Percentiles rank a stretch among this genome's conserved stretches.
These are phyloP conservation scores for Solenopsis invicta DNA, from an alignment of 1,140 invertebrate genomes.

Conservation along the genomic window DNA sequence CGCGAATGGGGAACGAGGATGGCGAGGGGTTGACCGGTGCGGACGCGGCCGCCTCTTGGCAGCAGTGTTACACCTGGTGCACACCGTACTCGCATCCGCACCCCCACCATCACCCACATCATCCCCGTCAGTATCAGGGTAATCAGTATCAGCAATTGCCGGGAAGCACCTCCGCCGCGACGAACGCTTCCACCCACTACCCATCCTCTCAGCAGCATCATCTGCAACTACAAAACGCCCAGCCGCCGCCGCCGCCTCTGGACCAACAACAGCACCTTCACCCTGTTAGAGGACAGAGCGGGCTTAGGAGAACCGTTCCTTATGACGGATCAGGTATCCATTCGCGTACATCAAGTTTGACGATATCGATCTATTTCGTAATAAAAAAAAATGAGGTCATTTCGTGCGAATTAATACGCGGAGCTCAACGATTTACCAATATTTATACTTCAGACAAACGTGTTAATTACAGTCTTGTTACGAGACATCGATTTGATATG, in stretches of 20 bases:
- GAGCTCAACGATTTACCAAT: not conserved
- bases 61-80: slow-evolving; percentile 82
- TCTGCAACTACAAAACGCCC: slow-evolving; percentile 80
- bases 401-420: not conserved
- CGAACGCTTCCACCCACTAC: slow-evolving; percentile 71
- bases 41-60: slow-evolving; percentile 80
- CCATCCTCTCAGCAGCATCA: slow-evolving; percentile 78
- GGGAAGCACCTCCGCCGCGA: slow-evolving; percentile 56
- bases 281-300: slow-evolving; percentile 75
- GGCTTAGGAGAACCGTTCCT: slow-evolving; percentile 69
- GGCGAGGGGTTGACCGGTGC: slow-evolving; percentile 74
- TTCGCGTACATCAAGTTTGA: not conserved
- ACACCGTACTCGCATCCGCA: slow-evolving; percentile 74
- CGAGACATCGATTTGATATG: not conserved
- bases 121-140: slow-evolving; percentile 72
- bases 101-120: slow-evolving; percentile 69
- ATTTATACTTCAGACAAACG: not conserved
- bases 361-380: slow-evolving; percentile 11
- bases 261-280: slow-evolving; percentile 81
- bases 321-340: slow-evolving; percentile 79
- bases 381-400: not conserved
- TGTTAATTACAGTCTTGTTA: not conserved
- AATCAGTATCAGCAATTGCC: slow-evolving; percentile 76
- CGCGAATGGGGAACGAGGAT: slow-evolving; percentile 79
- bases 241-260: slow-evolving; percentile 79